Evolutionary conservation across 2,888 invertebrate species (phyloP).

Genomic region (Polyploca ridens): DNA sequence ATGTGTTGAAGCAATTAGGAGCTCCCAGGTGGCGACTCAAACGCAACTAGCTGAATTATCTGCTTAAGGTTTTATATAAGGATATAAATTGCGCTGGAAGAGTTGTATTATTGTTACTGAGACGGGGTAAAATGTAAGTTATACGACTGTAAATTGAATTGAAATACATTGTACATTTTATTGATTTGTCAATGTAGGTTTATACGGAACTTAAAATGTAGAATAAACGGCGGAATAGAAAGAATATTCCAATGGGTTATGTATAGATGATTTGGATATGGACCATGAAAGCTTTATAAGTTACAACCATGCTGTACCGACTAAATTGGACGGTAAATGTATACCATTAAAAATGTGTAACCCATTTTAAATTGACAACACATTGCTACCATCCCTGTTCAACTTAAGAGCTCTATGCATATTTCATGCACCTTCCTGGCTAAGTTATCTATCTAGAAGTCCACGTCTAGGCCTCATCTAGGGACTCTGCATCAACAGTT

Average conservation of each 20-base stretch:
- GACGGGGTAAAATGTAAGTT: not conserved
- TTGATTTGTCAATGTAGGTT: no score
- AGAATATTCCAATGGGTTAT: no score
- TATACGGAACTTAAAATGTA: no score
- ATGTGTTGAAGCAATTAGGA: conserved; percentile 70
- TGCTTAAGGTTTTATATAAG: conserved; percentile 64
- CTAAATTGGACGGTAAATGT: no score
- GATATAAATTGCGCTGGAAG: conserved; percentile 41
- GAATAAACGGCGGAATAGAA: no score
- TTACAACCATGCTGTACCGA: no score
- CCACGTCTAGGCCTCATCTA: conserved; percentile 44
- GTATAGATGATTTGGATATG: no score
- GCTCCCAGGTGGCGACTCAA: conserved; percentile 74
- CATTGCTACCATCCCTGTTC: not conserved
- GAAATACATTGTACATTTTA: not conserved
- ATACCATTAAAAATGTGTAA: not conserved
- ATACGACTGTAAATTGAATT: not conserved
- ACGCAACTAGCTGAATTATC: conserved; percentile 75
- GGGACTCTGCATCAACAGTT: conserved; percentile 49
- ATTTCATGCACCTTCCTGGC: not conserved
- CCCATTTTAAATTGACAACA: not conserved
- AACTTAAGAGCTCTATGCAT: conserved; percentile 1
- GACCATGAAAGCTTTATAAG: no score
- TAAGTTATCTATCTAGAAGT: not conserved
- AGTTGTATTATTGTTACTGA: conserved; percentile 16